A percentile compares a stretch with the other conserved stretches of the same genome.
These are phyloP conservation scores for Rhynchonycteris naso DNA, from an alignment of 2,797 vertebrate genomes.

Conservation along the genomic window DNA sequence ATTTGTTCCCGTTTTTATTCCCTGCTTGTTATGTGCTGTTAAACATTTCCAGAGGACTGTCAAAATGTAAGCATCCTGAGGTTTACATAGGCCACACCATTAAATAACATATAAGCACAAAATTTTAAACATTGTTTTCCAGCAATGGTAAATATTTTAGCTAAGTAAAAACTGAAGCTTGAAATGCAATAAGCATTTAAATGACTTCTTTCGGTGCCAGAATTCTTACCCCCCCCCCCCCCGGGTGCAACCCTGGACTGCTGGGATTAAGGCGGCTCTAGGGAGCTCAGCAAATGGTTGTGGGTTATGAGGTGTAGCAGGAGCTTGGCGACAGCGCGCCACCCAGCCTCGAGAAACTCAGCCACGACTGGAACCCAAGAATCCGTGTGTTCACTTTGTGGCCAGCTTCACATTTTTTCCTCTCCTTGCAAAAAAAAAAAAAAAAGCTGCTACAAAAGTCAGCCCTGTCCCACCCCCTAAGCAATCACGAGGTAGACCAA, in stretches of 20 bases:
- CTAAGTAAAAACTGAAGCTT: constrained; percentile 66
- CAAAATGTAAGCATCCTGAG: constrained; percentile 76
- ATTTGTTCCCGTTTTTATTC: constrained; percentile 74
- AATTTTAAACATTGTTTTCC: constrained; percentile 78
- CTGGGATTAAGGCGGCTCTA: constrained; percentile 78
- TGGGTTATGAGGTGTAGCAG: constrained; percentile 78
- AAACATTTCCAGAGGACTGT: constrained; percentile 79
- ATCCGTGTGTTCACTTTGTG: constrained; percentile 78
- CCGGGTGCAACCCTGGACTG: constrained; percentile 69
- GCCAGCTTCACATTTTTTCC: constrained; percentile 74
- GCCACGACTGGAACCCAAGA: constrained; percentile 73
- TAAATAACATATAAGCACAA: constrained; percentile 76
- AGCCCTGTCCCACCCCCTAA: constrained; percentile 14
- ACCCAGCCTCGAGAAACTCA: constrained; percentile 79
- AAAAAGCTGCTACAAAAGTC: constrained; percentile 55
- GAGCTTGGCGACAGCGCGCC: constrained; percentile 75
- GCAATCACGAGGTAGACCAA: background rate
- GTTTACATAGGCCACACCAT: constrained; percentile 74
- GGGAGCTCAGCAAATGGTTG: constrained; percentile 75
- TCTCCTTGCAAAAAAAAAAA: constrained; percentile 27
- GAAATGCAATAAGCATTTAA: constrained; percentile 73
- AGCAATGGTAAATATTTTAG: constrained; percentile 77
- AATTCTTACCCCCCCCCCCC: constrained; percentile 69
- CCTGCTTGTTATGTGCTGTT: constrained; percentile 70
- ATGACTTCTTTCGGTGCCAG: constrained; percentile 75